These are phyloP conservation scores for Ceratothoa steindachneri DNA, from an alignment of 2,888 invertebrate species.

Conservation along the genomic window DNA sequence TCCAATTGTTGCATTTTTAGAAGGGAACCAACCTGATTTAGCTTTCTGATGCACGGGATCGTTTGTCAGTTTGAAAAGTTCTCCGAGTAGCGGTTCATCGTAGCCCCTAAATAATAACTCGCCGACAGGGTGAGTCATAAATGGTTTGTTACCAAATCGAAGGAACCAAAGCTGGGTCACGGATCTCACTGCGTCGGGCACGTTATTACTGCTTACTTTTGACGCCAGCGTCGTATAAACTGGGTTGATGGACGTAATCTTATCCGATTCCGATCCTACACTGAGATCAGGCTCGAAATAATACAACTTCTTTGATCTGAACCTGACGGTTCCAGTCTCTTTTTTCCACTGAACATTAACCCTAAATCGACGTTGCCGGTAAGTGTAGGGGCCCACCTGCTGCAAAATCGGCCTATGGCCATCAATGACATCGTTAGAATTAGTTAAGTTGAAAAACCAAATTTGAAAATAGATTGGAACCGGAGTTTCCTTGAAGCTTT, in stretches of 20 bases:
- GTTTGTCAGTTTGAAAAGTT: slow-evolving; percentile 23
- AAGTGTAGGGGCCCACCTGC: slow-evolving; percentile 77
- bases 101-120: slow-evolving; percentile 78
- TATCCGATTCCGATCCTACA: slow-evolving; percentile 16
- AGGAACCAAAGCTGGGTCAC: slow-evolving; percentile 24
- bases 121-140: slow-evolving; percentile 62
- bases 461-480: slow-evolving; percentile 41
- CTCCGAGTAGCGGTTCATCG: slow-evolving; percentile 64
- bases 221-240: slow-evolving; percentile 54
- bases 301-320: slow-evolving; percentile 33
- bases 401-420: slow-evolving; percentile 69
- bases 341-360: slow-evolving; percentile 64
- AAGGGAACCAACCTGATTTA: slow-evolving; percentile 35
- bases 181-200: not conserved
- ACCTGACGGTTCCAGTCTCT: slow-evolving; percentile 27
- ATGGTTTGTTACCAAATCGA: slow-evolving; percentile 47
- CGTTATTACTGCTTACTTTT: not conserved
- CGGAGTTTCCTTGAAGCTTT: slow-evolving; percentile 23
- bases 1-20: slow-evolving; percentile 2
- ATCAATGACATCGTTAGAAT: slow-evolving; percentile 61
- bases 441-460: slow-evolving; percentile 69
- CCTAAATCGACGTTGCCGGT: slow-evolving; percentile 58
- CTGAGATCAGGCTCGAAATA: slow-evolving; percentile 28
- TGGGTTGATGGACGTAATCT: slow-evolving; percentile 38
- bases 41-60: slow-evolving; percentile 29